Conservation (phyloP, 92 coral and sea anemone species). For the Zoanthus gigantus region DNA sequence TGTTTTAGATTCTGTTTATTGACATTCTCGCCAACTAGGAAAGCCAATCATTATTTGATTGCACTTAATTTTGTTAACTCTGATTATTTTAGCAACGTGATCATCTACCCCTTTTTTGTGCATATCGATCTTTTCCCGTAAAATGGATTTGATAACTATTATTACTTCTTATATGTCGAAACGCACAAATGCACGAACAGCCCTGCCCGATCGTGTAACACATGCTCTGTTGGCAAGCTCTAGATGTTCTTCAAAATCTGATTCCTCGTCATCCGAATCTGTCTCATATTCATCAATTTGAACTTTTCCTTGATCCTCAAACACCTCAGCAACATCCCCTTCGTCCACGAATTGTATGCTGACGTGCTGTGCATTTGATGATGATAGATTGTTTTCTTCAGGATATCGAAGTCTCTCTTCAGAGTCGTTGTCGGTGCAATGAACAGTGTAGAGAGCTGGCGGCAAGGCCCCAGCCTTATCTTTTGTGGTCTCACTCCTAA, state of each 20-base stretch:
- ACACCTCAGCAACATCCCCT: conserved; percentile 23
- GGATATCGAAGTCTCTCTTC: conserved; percentile 55
- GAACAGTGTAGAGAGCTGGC: conserved; percentile 48
- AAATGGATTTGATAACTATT: conserved; percentile 11
- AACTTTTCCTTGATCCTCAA: background rate
- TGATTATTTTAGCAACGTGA: background rate
- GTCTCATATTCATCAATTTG: background rate
- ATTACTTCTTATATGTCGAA: conserved; percentile 38
- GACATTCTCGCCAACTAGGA: conserved; percentile 37
- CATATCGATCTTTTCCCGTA: background rate
- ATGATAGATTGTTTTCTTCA: conserved; percentile 32
- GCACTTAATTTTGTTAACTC: background rate
- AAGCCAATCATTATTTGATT: conserved; percentile 27
- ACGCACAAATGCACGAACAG: conserved; percentile 48
- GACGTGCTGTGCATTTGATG: conserved; percentile 36
- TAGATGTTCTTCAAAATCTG: conserved; percentile 28
- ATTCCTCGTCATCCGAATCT: conserved; percentile 26
- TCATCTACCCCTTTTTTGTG: background rate
- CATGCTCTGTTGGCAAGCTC: no score
- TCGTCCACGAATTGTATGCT: conserved; percentile 34
- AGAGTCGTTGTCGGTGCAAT: conserved; percentile 50
- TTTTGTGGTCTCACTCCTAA: no score
- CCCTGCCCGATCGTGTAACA: conserved; percentile 14
- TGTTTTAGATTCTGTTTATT: conserved; percentile 18
- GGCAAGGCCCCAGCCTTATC: background rate